These are phyloP conservation scores for Micropoecilia bifurca DNA, from an alignment of 2,797 vertebrate species.

Conservation along the genomic window DNA sequence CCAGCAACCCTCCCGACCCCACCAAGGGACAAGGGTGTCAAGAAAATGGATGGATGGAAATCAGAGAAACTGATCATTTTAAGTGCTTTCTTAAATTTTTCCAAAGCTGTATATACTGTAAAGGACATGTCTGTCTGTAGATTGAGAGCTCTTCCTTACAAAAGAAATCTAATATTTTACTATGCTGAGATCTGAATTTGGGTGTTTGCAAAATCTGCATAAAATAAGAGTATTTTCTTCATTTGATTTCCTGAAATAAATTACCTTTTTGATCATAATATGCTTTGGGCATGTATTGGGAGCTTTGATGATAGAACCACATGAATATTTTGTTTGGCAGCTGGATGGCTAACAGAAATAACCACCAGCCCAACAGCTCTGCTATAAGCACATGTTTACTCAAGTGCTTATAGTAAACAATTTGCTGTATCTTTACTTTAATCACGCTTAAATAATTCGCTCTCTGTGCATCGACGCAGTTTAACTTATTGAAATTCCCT, in stretches of 20 bases:
- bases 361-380: neutral
- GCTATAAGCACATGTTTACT: neutral
- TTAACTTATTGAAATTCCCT: slow-evolving; percentile 24
- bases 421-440: slow-evolving; percentile 8
- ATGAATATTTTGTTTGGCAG: neutral
- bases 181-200: no score
- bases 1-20: no score
- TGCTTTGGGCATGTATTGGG: neutral
- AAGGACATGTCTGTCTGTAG: neutral
- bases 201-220: neutral
- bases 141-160: neutral
- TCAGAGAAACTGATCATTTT: no score
- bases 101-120: neutral
- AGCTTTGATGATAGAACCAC: neutral
- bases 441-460: slow-evolving; percentile 3
- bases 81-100: no score
- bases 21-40: no score
- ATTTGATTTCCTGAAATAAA: neutral
- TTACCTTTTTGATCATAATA: neutral
- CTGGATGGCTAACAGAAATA: neutral
- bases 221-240: neutral
- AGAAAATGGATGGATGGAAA: no score
- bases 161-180: no score
- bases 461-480: slow-evolving; percentile 28
- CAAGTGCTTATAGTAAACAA: neutral